Conservation (phyloP, 1,140 invertebrate species). For the Zeugodacus cucurbitae region DNA sequence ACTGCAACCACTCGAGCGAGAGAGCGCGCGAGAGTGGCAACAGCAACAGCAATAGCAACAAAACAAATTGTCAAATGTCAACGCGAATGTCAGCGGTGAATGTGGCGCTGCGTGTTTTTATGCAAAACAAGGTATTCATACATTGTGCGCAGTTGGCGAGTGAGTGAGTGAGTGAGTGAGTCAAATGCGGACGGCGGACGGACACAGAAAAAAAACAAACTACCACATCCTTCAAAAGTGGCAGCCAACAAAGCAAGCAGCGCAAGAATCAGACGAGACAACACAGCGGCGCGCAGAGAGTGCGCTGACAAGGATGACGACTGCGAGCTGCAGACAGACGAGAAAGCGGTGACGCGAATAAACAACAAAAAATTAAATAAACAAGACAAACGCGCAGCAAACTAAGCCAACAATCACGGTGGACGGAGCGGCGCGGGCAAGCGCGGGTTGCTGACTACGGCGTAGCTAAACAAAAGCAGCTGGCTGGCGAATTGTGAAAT, state of each 20-base stretch:
- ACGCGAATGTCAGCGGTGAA: not conserved
- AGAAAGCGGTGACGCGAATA: not conserved
- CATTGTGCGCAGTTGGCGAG: not conserved
- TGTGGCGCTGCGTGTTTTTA: not conserved
- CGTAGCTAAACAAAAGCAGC: not conserved
- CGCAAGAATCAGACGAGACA: not conserved
- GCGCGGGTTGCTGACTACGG: not conserved
- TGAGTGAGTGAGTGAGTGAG: not conserved
- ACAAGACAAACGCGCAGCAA: not conserved
- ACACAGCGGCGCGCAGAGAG: not conserved
- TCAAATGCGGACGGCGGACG: not conserved
- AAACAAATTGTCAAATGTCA: constrained; percentile 16
- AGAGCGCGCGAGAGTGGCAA: not conserved
- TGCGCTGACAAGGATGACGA: not conserved
- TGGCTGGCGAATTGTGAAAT: constrained; percentile 9
- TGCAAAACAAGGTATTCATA: not conserved
- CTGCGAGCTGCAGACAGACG: not conserved
- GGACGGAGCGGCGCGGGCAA: not conserved
- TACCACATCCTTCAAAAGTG: not conserved
- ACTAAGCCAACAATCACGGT: too few relatives aligned
- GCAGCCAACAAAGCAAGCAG: not conserved
- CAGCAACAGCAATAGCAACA: not conserved
- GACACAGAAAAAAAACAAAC: not conserved
- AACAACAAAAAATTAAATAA: not conserved
- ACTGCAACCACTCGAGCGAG: not conserved